Evolutionary conservation across 2,888 invertebrate genomes (phyloP), one percentile per base, ranked within the genome.

Genomic region (Mycalesis mineus): DNA sequence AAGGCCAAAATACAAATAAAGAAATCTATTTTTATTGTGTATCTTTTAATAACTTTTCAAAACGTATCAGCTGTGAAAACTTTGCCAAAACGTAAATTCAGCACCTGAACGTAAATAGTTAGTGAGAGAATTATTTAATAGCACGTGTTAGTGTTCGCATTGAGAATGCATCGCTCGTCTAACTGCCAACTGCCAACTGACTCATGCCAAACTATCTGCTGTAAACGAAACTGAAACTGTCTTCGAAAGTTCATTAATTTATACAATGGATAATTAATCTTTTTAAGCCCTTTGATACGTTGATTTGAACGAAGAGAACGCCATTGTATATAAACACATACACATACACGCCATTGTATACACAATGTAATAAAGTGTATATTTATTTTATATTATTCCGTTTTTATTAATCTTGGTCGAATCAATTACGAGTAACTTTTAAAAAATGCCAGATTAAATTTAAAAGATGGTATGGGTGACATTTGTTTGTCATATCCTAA

Each of bases 151-250:
- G 65, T 54, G 60, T 61, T 59, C 61, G 61, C 55, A 58, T 45
- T 45, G 60, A 60, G 66, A 69, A 70, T 66, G 65, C 65, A 64
- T 75, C 74, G 42, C 11, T 14, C 49, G 59, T 56, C 48, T 58
- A 40, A 55, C 58, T 84, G 84, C 83, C 84, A 40, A 55, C 58
- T 84, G 84, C 83, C 84, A 83, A 73, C 64, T 60, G 54, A 58
- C 61, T 62, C 66, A 66, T 80, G 84, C 82, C 67, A 67, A 61
- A 56, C 62, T 70, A 71, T 72, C 73, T 69, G 71, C 75, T 47
- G 55, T 65, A 13, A 48, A 36, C 47, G 56, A 50, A 49, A 37
- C 15, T 15, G 37, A 49, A 49, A 37, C 37, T 37, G 31, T 51
- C 29, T 51, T 40, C 4, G 51, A 41, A 40, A 40, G 14, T 51